Conservation (phyloP, 2,113 vertebrate species). For the Channa maculata region DNA sequence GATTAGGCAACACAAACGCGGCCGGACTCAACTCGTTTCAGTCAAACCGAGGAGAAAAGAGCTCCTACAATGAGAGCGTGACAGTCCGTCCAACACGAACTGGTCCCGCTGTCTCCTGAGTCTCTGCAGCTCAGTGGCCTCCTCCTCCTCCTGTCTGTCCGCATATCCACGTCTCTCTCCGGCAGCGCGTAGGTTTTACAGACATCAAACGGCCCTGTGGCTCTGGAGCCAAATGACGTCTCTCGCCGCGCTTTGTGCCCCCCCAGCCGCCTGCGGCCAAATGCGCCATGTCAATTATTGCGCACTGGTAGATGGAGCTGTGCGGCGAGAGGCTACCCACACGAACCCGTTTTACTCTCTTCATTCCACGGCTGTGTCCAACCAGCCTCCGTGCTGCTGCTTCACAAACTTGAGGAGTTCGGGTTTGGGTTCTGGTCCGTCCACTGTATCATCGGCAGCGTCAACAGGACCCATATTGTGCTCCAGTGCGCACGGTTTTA, state of each 20-base stretch:
- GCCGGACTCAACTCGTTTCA: slow-evolving; percentile 78
- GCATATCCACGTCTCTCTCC: slow-evolving; percentile 33
- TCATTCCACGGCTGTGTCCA: not conserved
- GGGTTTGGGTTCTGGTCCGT: not conserved
- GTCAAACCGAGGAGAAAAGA: not conserved
- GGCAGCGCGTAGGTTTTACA: slow-evolving; percentile 75
- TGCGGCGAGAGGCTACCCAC: slow-evolving; percentile 64
- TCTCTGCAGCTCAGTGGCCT: too few species aligned
- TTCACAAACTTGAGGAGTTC: accelerated
- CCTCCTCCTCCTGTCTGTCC: not conserved
- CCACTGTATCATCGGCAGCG: not conserved
- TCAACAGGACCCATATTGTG: not conserved
- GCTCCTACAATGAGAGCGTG: too few species aligned
- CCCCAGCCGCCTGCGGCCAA: slow-evolving; percentile 80
- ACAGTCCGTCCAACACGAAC: too few species aligned
- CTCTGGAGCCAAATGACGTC: slow-evolving; percentile 86
- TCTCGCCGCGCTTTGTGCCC: slow-evolving; percentile 83
- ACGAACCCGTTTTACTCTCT: slow-evolving; percentile 14
- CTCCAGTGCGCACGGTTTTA: not conserved
- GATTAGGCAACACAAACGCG: slow-evolving; percentile 87
- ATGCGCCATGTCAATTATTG: slow-evolving; percentile 89
- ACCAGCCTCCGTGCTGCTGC: not conserved
- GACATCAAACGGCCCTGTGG: slow-evolving; percentile 80
- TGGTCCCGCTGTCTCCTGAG: too few species aligned
- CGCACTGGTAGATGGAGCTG: slow-evolving; percentile 79